Percentiles rank a stretch among this genome's conserved stretches.
Evolutionary conservation across 2,113 vertebrate species (phyloP).

Genomic region (Megaptera novaeangliae): DNA sequence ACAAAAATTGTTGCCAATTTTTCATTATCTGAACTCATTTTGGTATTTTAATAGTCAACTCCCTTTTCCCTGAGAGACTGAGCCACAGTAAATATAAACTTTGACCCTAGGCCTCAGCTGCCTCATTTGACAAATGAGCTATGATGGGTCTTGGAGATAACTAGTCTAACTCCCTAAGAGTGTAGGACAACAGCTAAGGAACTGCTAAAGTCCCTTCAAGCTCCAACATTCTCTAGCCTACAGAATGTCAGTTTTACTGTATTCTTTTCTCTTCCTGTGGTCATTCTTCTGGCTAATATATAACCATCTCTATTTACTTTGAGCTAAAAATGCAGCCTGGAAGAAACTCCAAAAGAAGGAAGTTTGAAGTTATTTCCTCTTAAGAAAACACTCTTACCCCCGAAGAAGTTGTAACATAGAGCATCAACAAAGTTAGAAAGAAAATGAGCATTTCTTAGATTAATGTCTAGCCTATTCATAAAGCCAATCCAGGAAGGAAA

Average conservation of each 20-base stretch:
- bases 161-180: slow-evolving; percentile 27
- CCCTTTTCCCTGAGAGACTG: slow-evolving; percentile 27
- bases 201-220: background rate
- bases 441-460: slow-evolving; percentile 18
- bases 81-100: slow-evolving; percentile 41
- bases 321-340: background rate
- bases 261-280: background rate
- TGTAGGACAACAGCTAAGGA: slow-evolving; percentile 32
- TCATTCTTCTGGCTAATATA: slow-evolving; percentile 42
- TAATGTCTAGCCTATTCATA: slow-evolving; percentile 21
- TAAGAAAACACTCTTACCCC: background rate
- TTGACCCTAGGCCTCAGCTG: slow-evolving; percentile 32
- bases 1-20: background rate
- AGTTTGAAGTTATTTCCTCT: slow-evolving; percentile 3
- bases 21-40: slow-evolving; percentile 2
- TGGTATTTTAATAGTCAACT: slow-evolving; percentile 35
- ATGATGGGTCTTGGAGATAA: slow-evolving; percentile 31
- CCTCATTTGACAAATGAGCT: slow-evolving; percentile 46
- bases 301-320: slow-evolving; percentile 39
- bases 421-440: background rate
- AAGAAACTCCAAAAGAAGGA: slow-evolving; percentile 22
- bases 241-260: slow-evolving; percentile 12
- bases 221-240: slow-evolving; percentile 31
- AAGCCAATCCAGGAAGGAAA: slow-evolving; percentile 36
- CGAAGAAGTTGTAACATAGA: slow-evolving; percentile 8